Evolutionary conservation across 2,113 vertebrate genomes (phyloP).

Genomic region (Phaethornis superciliosus): DNA sequence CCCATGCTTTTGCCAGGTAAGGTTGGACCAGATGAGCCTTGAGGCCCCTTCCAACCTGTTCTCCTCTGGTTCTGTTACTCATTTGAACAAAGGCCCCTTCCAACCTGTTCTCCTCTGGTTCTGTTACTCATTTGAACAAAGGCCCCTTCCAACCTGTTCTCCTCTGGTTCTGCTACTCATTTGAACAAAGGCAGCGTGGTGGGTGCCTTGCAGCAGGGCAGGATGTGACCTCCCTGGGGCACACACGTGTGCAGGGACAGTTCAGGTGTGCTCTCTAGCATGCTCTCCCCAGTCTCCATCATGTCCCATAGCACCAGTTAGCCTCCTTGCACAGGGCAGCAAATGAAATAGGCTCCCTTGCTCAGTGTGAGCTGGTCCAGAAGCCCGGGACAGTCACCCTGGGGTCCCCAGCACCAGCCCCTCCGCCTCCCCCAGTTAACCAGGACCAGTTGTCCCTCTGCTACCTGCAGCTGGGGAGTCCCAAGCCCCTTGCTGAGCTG

Average conservation of each 20-base stretch:
- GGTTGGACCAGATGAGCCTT: too few species aligned
- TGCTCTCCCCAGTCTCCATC: rapidly evolving
- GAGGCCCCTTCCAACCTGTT: too few species aligned
- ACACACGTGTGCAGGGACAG: neutral
- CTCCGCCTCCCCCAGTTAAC: neutral
- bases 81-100: rapidly evolving
- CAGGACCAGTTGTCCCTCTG: neutral
- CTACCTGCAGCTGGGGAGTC: neutral
- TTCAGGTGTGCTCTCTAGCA: neutral
- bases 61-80: too few species aligned
- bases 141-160: too few species aligned
- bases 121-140: too few species aligned
- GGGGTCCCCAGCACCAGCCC: neutral
- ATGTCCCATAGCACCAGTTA: rapidly evolving
- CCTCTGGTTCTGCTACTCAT: too few species aligned
- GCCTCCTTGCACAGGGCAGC: neutral
- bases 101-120: too few species aligned
- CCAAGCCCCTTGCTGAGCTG: neutral
- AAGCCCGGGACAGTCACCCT: neutral
- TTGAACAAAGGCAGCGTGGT: rapidly evolving
- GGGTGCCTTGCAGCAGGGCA: neutral
- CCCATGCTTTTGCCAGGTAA: too few species aligned
- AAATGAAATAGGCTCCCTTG: neutral
- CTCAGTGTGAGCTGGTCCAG: neutral
- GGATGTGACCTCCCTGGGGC: neutral